phyloP scores from a whole-genome alignment of 2,888 invertebrate genomes.

The Dynastes maya region DNA sequence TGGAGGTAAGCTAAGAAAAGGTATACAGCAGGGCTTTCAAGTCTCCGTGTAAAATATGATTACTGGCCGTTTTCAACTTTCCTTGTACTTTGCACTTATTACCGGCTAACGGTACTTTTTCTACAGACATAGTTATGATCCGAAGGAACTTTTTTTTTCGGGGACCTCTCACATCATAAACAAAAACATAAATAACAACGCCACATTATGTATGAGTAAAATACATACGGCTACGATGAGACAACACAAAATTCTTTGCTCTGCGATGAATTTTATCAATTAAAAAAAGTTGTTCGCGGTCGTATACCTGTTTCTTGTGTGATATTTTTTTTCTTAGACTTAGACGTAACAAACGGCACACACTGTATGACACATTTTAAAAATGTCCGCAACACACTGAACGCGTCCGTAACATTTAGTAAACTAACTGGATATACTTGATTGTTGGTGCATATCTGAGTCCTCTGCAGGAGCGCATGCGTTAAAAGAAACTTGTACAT shows the following conservation, averaged over 20 bases:
- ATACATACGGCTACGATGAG: conserved; percentile 35
- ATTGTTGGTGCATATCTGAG: conserved; percentile 43
- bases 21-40: conserved; percentile 35
- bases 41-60: conserved; percentile 38
- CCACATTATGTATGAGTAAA: conserved; percentile 27
- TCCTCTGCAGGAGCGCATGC: conserved; percentile 10
- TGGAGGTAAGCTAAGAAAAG: conserved; percentile 26
- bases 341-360: conserved; percentile 43
- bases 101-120: conserved; percentile 37
- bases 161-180: conserved; percentile 39
- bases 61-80: conserved; percentile 43
- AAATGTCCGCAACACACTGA: conserved; percentile 25
- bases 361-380: conserved; percentile 45
- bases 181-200: conserved; percentile 41
- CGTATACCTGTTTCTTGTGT: conserved; percentile 5
- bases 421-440: conserved; percentile 45
- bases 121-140: conserved; percentile 41
- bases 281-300: conserved; percentile 12
- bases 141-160: conserved; percentile 8
- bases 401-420: conserved; percentile 24
- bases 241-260: conserved; percentile 13
- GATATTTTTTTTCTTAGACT: conserved; percentile 14
- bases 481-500: conserved; percentile 41
- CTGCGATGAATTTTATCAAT: conserved; percentile 16
- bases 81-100: conserved; percentile 46